phyloP scores from a whole-genome alignment of 1,140 invertebrate genomes.

The Leptinotarsa texana region DNA sequence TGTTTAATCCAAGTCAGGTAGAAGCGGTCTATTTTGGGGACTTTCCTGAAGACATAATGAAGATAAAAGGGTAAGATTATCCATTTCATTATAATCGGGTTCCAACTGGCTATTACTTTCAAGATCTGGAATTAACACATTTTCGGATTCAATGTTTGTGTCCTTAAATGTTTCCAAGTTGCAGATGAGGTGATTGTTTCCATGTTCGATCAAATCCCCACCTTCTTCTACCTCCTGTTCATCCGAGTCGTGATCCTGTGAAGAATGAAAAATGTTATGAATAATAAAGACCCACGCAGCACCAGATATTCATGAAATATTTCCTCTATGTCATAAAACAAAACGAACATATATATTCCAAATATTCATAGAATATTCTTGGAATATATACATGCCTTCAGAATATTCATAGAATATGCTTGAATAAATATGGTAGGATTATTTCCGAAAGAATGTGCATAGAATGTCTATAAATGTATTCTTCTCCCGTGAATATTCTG shows the following conservation, averaged over 20 bases:
- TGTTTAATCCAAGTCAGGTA: slow-evolving; percentile 17
- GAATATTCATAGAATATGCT: no score
- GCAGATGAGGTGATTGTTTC: slow-evolving; percentile 31
- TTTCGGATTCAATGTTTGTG: slow-evolving; percentile 24
- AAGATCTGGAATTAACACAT: slow-evolving; percentile 42
- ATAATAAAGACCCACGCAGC: no score
- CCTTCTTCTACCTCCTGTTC: slow-evolving; percentile 51
- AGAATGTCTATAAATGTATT: no score
- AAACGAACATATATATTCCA: no score
- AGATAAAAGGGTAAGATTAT: slow-evolving; percentile 52
- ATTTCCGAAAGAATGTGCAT: no score
- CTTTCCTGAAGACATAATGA: slow-evolving; percentile 49
- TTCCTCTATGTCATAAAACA: no score
- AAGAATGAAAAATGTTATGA: background rate
- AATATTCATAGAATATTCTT: no score
- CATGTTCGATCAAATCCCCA: slow-evolving; percentile 46
- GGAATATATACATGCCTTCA: no score
- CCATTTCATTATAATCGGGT: slow-evolving; percentile 54
- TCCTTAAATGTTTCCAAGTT: slow-evolving; percentile 27
- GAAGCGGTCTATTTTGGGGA: slow-evolving; percentile 25
- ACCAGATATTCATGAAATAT: no score
- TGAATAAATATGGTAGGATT: no score
- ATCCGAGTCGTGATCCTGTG: slow-evolving; percentile 45
- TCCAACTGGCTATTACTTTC: slow-evolving; percentile 35
- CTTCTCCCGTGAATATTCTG: no score